These are phyloP conservation scores for Trichogramma pretiosum DNA, from an alignment of 1,140 invertebrate genomes.

Conservation along the genomic window DNA sequence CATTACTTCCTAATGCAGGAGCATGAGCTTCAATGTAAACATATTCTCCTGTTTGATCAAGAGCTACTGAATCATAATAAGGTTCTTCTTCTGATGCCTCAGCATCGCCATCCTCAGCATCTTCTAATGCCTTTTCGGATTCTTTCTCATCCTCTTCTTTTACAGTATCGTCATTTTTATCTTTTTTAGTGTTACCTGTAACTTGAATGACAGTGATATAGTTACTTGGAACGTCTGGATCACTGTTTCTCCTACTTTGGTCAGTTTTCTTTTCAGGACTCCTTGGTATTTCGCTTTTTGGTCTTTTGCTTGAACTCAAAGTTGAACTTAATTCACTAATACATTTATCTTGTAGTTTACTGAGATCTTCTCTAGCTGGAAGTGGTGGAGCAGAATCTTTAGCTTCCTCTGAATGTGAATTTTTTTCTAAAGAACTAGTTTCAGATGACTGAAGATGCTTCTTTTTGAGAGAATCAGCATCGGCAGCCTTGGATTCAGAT, in stretches of 20 bases:
- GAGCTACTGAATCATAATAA: conserved; percentile 73
- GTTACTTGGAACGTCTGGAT: conserved; percentile 53
- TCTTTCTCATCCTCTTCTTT: conserved; percentile 42
- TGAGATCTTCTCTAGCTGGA: conserved; percentile 37
- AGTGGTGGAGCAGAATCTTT: conserved; percentile 27
- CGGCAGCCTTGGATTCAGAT: conserved; percentile 23
- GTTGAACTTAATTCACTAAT: conserved; percentile 42
- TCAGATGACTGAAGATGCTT: conserved; percentile 25
- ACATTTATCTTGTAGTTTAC: conserved; percentile 42
- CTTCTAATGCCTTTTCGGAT: conserved; percentile 36
- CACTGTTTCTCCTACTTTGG: conserved; percentile 41
- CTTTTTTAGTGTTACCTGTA: conserved; percentile 49
- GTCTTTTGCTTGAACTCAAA: conserved; percentile 34
- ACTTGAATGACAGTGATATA: conserved; percentile 86
- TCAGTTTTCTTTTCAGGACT: conserved; percentile 41
- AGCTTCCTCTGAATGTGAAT: conserved; percentile 17
- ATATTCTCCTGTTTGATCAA: conserved; percentile 70
- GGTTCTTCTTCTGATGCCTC: conserved; percentile 59
- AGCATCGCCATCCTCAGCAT: conserved; percentile 42
- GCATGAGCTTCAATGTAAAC: conserved; percentile 62
- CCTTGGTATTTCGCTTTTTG: conserved; percentile 41
- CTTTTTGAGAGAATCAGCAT: conserved; percentile 23
- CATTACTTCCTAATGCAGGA: conserved; percentile 33
- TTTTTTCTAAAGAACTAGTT: conserved; percentile 23
- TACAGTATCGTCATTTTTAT: conserved; percentile 35